Evolutionary conservation across 1,140 invertebrate genomes (phyloP), one percentile per base, ranked within the genome.

Genomic region (Luehdorfia chinensis): DNA sequence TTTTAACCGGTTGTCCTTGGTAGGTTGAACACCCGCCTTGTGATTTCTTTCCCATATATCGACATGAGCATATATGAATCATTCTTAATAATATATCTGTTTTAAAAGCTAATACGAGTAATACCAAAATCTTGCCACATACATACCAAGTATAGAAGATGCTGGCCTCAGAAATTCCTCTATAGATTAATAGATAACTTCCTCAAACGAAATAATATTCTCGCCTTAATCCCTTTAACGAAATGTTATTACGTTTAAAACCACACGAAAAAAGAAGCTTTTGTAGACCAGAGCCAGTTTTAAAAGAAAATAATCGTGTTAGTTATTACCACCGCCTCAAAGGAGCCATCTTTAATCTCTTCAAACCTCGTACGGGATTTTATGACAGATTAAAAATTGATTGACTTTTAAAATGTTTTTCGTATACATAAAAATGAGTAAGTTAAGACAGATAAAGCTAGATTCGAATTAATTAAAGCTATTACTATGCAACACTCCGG

Each of bases 271-370:
- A 67, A 54, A 68, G 51, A 55, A 36, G 49, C 58, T 41, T 47
- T 54, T 48, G 43, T 57, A 72, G 57, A 65, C 52, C 57, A 60
- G 66, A 64, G 69, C 63, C 60, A 71, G 72, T 79, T 77, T 78
- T 53, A 64, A 78, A 73, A 72, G 67, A 75, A 76, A 83, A 79
- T 84, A 84, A 85, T 85, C 78, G 56, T 58, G 69, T 83, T 85
- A 83, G 83, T 85, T 85, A 85, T 83, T 79, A 60, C 78, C 54
- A 47, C 45, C 61, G 66, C 56, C 69, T 56, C 60, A 57, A 65
- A 66, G 50, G 63, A 64, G 61, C 64, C 73, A 75, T 68, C 59
- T 79, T 80, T 85, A 85, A 85, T 85, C 81, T 79, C 46, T 55
- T 70, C 61, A 68, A 69, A 78, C 72, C 70, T 74, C 75, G 67